Conservation (phyloP, 2,888 invertebrate genomes). For the Pinctada fucata region DNA sequence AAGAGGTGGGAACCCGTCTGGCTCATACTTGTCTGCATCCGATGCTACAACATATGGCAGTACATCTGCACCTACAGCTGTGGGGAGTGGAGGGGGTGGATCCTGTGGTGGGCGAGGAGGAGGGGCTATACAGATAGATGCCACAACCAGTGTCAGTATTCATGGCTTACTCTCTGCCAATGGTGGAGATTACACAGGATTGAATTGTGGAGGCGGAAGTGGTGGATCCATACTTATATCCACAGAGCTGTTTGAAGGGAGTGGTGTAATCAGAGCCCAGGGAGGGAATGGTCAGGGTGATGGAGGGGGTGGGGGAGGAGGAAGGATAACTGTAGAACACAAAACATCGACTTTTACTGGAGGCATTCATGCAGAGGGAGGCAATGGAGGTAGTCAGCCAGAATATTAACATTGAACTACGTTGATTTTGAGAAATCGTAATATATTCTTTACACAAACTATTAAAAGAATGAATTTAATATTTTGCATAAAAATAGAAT, state of each 20-base stretch:
- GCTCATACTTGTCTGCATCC: constrained; percentile 35
- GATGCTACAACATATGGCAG: constrained; percentile 51
- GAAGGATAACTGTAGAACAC: constrained; percentile 47
- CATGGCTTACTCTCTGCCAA: constrained; percentile 61
- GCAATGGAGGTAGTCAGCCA: constrained; percentile 46
- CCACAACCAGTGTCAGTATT: constrained; percentile 39
- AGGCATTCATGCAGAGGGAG: constrained; percentile 49
- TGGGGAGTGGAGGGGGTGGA: constrained; percentile 57
- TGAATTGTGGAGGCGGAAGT: constrained; percentile 57
- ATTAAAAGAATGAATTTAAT: too few relatives aligned
- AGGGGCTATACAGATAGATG: constrained; percentile 47
- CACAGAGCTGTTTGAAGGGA: constrained; percentile 43
- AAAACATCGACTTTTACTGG: constrained; percentile 39
- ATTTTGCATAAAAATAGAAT: too few relatives aligned
- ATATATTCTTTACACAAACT: too few relatives aligned
- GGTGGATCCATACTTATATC: constrained; percentile 54
- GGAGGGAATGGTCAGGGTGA: constrained; percentile 51
- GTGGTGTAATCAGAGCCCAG: constrained; percentile 49
- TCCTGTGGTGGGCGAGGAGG: constrained; percentile 52
- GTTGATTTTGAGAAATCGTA: background rate
- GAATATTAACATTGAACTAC: background rate
- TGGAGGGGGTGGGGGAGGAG: constrained; percentile 61
- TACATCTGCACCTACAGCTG: constrained; percentile 27
- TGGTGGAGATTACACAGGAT: constrained; percentile 46
- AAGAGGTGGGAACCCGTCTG: constrained; percentile 53